Conservation (phyloP, 2,888 invertebrate genomes). For the Sesamia inferens region DNA sequence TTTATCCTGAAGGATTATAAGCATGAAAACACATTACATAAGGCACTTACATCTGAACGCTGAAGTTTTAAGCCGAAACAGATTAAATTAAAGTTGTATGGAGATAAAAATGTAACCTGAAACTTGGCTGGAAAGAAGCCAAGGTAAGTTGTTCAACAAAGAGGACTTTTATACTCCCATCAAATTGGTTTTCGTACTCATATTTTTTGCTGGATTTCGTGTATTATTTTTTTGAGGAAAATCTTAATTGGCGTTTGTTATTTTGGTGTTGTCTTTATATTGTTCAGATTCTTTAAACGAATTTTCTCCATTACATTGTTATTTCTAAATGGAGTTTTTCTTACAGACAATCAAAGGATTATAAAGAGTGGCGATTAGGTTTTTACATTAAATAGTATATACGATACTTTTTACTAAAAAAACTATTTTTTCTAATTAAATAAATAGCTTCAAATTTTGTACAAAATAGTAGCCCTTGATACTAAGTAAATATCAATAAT, state of each 20-base stretch:
- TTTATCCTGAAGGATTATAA: constrained; percentile 15
- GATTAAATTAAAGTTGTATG: constrained; percentile 63
- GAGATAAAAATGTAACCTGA: constrained; percentile 64
- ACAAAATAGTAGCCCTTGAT: no score
- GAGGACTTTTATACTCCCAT: constrained; percentile 51
- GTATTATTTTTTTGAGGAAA: constrained; percentile 26
- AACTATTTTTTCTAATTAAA: no score
- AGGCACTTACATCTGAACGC: constrained; percentile 45
- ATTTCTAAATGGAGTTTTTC: not conserved
- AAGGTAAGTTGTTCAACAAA: constrained; percentile 61
- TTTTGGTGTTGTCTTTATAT: constrained; percentile 4
- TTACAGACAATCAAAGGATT: not conserved
- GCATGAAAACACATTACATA: constrained; percentile 38
- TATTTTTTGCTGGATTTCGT: constrained; percentile 34
- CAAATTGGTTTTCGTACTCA: constrained; percentile 53
- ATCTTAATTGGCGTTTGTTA: constrained; percentile 28
- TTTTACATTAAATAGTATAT: no score
- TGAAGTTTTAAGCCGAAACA: constrained; percentile 62
- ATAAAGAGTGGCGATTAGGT: no score
- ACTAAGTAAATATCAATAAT: no score
- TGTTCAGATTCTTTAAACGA: not conserved
- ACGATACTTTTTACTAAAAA: no score
- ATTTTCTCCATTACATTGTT: not conserved
- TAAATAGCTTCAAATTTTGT: no score
- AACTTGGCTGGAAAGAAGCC: constrained; percentile 63